phyloP scores from a whole-genome alignment of 1,140 invertebrate genomes.

The Paraescarpia echinospica region DNA sequence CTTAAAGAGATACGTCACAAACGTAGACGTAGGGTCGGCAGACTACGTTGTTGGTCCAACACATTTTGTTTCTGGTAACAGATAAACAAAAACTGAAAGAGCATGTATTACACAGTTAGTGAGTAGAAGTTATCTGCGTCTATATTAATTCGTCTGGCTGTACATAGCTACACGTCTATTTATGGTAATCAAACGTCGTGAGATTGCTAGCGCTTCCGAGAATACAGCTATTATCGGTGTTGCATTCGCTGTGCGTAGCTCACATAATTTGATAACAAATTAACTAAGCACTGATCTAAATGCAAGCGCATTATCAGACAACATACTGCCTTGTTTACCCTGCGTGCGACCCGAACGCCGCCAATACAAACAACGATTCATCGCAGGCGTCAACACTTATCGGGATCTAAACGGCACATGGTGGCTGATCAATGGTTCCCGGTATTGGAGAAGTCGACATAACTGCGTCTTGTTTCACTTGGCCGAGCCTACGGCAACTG shows the following conservation, averaged over 20 bases:
- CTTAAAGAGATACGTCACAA: no score
- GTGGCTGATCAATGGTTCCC: background rate
- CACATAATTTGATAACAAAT: background rate
- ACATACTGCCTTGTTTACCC: background rate
- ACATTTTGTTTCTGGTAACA: no score
- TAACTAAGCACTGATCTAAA: background rate
- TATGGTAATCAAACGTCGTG: no score
- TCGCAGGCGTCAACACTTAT: background rate
- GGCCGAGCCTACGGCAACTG: background rate
- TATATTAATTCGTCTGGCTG: no score
- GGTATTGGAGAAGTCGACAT: background rate
- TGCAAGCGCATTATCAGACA: background rate
- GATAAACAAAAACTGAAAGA: no score
- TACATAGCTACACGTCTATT: no score
- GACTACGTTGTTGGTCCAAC: no score
- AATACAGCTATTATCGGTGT: background rate
- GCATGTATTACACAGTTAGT: no score
- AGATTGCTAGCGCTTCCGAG: background rate
- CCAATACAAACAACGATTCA: background rate
- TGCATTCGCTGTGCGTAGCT: background rate
- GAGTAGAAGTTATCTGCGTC: no score
- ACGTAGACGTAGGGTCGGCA: no score
- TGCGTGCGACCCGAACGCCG: background rate
- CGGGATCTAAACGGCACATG: background rate
- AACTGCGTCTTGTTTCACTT: conserved; percentile 1